A percentile compares a stretch with the other conserved stretches of the same genome.
Conservation (phyloP, 2,113 vertebrate species). For the Equus quagga region DNA sequence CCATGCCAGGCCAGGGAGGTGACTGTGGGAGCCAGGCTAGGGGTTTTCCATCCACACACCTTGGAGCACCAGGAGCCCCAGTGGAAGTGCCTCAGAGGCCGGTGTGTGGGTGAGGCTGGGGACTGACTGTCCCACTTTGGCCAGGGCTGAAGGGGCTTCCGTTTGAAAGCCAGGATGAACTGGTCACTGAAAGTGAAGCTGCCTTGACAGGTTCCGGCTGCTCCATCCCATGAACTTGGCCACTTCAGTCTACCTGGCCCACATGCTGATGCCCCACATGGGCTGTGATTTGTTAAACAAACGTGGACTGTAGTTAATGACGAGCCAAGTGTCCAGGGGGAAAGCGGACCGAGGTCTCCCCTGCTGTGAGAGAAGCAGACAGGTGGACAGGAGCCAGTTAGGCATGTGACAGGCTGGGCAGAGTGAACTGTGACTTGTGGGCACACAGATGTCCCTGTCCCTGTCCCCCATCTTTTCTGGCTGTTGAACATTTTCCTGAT, state of each 20-base stretch:
- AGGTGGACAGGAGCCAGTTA: no score
- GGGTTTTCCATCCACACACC: not conserved
- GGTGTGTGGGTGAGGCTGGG: not conserved
- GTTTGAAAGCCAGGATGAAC: not conserved
- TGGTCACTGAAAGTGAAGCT: not conserved
- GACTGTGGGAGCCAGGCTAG: not conserved
- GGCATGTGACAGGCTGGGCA: not conserved
- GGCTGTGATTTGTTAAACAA: not conserved
- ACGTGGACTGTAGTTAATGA: not conserved
- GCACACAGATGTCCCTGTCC: accelerated
- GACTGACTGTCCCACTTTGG: not conserved
- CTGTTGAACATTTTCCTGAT: not conserved
- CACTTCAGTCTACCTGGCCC: not conserved
- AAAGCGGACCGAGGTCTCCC: not conserved
- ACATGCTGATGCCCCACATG: not conserved
- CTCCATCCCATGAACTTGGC: no score
- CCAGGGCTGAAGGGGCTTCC: not conserved
- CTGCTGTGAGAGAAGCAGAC: accelerated
- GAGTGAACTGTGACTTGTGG: not conserved
- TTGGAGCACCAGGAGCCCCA: no score
- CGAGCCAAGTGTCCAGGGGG: not conserved
- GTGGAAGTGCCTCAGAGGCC: not conserved
- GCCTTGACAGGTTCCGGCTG: no score
- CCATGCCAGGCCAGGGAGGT: not conserved
- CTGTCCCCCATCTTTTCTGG: not conserved